phyloP scores from a whole-genome alignment of 2,797 vertebrate genomes.

The Characodon lateralis region DNA sequence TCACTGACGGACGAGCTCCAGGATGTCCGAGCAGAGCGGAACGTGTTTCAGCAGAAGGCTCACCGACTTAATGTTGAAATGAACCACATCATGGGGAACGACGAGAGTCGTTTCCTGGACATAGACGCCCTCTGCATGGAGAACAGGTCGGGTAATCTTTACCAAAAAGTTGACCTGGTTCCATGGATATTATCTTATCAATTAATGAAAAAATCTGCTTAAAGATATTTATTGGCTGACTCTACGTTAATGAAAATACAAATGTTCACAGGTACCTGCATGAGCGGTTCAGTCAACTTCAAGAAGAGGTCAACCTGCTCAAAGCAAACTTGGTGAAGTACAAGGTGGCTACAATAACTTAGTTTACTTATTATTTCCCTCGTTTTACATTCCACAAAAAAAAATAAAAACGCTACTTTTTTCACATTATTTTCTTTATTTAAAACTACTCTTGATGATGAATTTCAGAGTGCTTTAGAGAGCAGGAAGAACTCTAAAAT shows the following conservation, averaged over 20 bases:
- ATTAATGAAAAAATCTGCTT: background rate
- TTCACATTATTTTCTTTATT: background rate
- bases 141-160: constrained; percentile 84
- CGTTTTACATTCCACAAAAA: background rate
- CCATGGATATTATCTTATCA: background rate
- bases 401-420: background rate
- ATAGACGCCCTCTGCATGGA: constrained; percentile 98
- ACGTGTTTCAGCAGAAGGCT: constrained; percentile 94
- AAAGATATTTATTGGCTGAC: background rate
- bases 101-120: constrained; percentile 89
- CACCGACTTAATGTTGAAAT: constrained; percentile 94
- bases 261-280: constrained; percentile 89
- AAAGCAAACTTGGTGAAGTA: constrained; percentile 95
- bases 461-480: constrained; percentile 90
- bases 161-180: background rate
- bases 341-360: constrained; percentile 82
- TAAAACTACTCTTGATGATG: background rate
- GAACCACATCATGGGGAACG: constrained; percentile 91
- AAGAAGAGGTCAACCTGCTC: constrained; percentile 92
- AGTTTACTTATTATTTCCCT: background rate
- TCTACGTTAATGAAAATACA: too few species aligned
- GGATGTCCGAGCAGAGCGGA: constrained; percentile 90
- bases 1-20: constrained; percentile 91
- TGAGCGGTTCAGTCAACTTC: constrained; percentile 91
- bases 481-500: constrained; percentile 90